These are phyloP conservation scores for Nomada ruficornis DNA, from an alignment of 2,888 invertebrate genomes.

Conservation along the genomic window DNA sequence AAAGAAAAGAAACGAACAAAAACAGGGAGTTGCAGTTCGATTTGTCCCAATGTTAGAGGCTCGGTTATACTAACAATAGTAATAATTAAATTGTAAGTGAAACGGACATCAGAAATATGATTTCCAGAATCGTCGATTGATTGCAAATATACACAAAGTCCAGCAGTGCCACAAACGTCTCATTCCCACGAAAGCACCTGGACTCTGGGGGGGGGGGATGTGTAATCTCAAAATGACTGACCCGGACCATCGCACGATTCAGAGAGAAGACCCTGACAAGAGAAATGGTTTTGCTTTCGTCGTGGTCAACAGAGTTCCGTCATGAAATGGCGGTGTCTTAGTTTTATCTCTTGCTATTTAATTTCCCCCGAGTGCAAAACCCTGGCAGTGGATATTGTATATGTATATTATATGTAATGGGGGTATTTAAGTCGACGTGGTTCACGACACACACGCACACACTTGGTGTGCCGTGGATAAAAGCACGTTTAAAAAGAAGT, in stretches of 20 bases:
- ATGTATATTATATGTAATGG: background rate
- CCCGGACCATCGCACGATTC: slow-evolving; percentile 34
- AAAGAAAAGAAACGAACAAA: background rate
- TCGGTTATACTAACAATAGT: no score
- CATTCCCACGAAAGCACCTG: no score
- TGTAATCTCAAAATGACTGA: no score
- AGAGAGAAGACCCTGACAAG: slow-evolving; percentile 47
- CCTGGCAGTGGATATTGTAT: slow-evolving; percentile 52
- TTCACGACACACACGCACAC: background rate
- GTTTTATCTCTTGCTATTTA: background rate
- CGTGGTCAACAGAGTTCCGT: slow-evolving; percentile 22
- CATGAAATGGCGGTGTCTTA: background rate
- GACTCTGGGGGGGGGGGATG: no score
- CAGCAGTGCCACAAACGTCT: no score
- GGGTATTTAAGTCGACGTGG: slow-evolving; percentile 25
- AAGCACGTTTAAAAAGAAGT: slow-evolving; percentile 16
- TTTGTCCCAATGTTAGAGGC: no score
- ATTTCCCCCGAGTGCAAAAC: slow-evolving; percentile 26
- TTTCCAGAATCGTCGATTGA: no score
- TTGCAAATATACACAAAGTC: no score
- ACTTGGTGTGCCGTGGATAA: background rate
- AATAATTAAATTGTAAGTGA: no score
- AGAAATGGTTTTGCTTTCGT: slow-evolving; percentile 3
- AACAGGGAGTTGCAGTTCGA: no score
- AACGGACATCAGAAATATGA: no score